Evolutionary conservation across 2,797 vertebrate species (phyloP), one percentile per base, ranked within the genome.

Genomic region (Brachymystax lenok): DNA sequence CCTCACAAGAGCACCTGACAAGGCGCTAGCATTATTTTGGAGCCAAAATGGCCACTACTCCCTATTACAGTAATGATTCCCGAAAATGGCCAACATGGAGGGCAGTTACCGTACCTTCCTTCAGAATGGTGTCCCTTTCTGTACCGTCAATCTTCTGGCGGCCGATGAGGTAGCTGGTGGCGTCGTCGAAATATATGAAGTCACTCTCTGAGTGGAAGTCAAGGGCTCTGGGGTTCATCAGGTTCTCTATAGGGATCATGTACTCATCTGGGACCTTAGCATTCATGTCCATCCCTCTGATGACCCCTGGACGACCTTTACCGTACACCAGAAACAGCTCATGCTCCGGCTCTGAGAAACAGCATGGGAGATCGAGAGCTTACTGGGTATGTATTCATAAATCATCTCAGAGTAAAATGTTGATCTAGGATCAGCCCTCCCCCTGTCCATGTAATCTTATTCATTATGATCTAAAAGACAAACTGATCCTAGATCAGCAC

Each of bases 211-310:
- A 92, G 0, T 99, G 98, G 89, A 99, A 99, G 85, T 99, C 98
- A 88, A 99, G 88, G 0, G 97, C 98, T 17, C 97, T 94, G 4
- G 98, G 98, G 84, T 98, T 99, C 96, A 98, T 97, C 76, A 99
- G 94, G 90, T 99, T 98, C 92, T 99, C 97, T 0, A 99, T 99
- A 76, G 97, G 98, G 87, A 99, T 99, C 98, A 99, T 99, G 92
- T 98, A 98, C 79, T 99, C 97, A 0, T 98, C 97, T 0, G 96
- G 97, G 51, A 98, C 96, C 86, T 97, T 98, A 82, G 96, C 96
- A 0, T 97, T 97, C 94, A 98, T 96, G 85, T 98, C 97, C 97
- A 99, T 99, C 3, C 98, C 98, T 0, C 96, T 93, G 90, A 99
- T 98, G 82, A 98, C 97, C 54, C 97, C 98, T 0, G 98, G 98